These are phyloP conservation scores for Tromatobia lineatoria DNA, from an alignment of 2,888 invertebrate genomes.

Conservation along the genomic window DNA sequence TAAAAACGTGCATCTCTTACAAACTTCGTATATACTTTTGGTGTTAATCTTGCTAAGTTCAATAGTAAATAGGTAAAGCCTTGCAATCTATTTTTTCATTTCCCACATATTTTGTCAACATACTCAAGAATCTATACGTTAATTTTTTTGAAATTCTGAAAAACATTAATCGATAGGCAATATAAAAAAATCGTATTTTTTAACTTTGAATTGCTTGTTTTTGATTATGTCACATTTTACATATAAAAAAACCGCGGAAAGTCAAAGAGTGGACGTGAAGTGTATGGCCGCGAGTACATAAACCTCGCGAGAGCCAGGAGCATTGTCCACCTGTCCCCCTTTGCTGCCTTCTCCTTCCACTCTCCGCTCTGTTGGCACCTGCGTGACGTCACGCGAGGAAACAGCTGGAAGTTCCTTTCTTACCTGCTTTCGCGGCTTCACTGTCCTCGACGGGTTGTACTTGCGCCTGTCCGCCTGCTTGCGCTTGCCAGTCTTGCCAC, in stretches of 20 bases:
- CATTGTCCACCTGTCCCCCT: constrained; percentile 80
- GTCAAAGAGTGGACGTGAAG: constrained; percentile 36
- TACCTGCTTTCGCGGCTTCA: constrained; percentile 61
- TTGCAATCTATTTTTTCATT: no score
- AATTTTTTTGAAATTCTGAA: no score
- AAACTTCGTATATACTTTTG: no score
- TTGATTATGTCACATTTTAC: not conserved
- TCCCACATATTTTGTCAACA: no score
- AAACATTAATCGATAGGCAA: not conserved
- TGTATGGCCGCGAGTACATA: constrained; percentile 56
- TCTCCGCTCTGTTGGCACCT: constrained; percentile 72
- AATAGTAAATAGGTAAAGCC: no score
- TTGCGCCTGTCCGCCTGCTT: constrained; percentile 24
- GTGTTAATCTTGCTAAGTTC: no score
- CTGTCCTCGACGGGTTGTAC: constrained; percentile 36
- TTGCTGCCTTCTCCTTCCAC: constrained; percentile 32
- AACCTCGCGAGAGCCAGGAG: constrained; percentile 71
- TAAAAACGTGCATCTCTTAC: no score
- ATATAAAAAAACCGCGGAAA: constrained; percentile 43
- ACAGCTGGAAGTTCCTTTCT: constrained; percentile 80
- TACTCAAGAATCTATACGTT: no score
- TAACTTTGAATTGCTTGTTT: not conserved
- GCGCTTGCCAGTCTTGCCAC: constrained; percentile 49
- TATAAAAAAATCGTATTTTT: not conserved
- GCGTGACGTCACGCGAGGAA: constrained; percentile 82